These are phyloP conservation scores for Nasonia giraulti DNA, from an alignment of 1,140 invertebrate species.

Conservation along the genomic window DNA sequence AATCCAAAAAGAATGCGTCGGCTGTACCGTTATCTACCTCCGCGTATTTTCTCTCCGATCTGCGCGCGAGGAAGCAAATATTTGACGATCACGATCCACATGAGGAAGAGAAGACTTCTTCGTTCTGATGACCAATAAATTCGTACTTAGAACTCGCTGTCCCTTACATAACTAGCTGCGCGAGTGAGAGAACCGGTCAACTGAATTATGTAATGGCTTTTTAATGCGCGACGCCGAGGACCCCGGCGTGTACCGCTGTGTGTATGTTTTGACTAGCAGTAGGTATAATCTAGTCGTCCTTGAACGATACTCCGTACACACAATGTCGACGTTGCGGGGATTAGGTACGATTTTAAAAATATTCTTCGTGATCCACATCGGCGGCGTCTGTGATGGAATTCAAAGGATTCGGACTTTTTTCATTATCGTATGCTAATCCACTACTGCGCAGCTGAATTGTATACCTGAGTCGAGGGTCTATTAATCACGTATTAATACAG, in stretches of 20 bases:
- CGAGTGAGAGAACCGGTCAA: constrained; percentile 29
- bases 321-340: not conserved
- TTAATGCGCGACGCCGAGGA: not conserved
- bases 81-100: not conserved
- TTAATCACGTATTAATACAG: not conserved
- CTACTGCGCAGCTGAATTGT: not conserved
- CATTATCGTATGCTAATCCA: not conserved
- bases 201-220: constrained; percentile 5
- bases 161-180: constrained; percentile 51
- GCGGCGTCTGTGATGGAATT: not conserved
- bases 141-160: constrained; percentile 32
- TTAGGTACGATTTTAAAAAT: not conserved
- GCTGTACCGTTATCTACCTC: not conserved
- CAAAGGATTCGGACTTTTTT: not conserved
- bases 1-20: not conserved
- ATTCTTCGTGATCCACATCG: no score
- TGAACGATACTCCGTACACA: not conserved
- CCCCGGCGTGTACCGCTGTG: not conserved
- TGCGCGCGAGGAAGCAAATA: not conserved
- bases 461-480: not conserved
- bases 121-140: constrained; percentile 10
- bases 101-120: not conserved
- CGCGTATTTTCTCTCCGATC: no score
- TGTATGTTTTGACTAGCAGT: not conserved
- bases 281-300: not conserved